Percentiles rank a stretch among this genome's conserved stretches.
phyloP scores from a whole-genome alignment of 2,888 invertebrate genomes.

The Shargacucullia verbasci region DNA sequence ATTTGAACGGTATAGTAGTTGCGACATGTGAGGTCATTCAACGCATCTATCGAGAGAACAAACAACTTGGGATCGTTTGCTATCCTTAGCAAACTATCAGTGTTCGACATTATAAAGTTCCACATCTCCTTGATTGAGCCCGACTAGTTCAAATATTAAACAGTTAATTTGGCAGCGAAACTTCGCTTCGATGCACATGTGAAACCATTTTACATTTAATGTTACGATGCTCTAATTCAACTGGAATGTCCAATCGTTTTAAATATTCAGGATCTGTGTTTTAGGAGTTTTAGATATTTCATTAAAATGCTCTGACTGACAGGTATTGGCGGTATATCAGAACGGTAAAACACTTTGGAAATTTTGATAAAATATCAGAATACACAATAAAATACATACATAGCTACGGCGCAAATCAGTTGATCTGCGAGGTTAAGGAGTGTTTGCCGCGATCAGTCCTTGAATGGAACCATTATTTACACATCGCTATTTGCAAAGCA shows the following conservation, averaged over 20 bases:
- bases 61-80: background rate
- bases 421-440: no score
- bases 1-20: no score
- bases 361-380: no score
- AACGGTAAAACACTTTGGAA: no score
- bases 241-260: background rate
- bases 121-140: slow-evolving; percentile 10
- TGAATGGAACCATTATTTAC: no score
- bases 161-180: slow-evolving; percentile 29
- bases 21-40: no score
- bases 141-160: slow-evolving; percentile 32
- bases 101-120: slow-evolving; percentile 13
- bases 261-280: background rate
- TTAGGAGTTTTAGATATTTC: background rate
- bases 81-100: background rate
- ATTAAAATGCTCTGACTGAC: background rate
- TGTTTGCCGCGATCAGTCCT: no score
- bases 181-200: slow-evolving; percentile 10
- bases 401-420: no score
- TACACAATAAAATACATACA: no score
- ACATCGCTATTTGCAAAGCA: no score
- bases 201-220: background rate
- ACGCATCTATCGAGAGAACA: background rate
- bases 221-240: background rate
- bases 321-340: background rate